Evolutionary conservation across 2,113 vertebrate species (phyloP), one percentile per base, ranked within the genome.

Genomic region (Cololabis saira): DNA sequence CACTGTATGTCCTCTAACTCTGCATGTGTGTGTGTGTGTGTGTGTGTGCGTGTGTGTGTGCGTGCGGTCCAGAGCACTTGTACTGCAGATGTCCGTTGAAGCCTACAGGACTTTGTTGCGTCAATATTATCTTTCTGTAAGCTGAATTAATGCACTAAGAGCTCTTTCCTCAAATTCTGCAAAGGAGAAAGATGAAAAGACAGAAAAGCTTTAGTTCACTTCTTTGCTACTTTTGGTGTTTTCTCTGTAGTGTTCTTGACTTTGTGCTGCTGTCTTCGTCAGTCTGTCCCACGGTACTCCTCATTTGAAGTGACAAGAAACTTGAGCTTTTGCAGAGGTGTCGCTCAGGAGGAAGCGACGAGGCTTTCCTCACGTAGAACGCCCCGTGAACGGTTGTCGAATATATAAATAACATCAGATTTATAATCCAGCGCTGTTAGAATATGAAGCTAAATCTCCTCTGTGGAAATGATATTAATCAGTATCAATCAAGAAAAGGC

Each of bases 61-160:
- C 22, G 10, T 70, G 66, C 22, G 48, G 65, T 44, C 40, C 42
- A 19, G 48, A 60, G 43, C 33, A 9, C 10, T 37, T 62, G 78
- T 17, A 70, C 47, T 81, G 61, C 61, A 22, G 73, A 74, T 66
- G 47, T 76, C 48, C 60, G 67, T 42, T 6, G 24, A 74, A 68
- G 74, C 81, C 76, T 80, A 0, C 71, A 83, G 83, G 81, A 84
- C 73, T 53, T 47, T 47, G 72, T 45, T 74, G 53, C 80, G 76
- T 82, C 84, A 87, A 86, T 87, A 84, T 87, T 88, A 71, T 81
- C 84, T 81, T 77, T 70, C 65, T 60, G 76, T 50, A 42, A 43
- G 49, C 67, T 65, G 76, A 78, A 70, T 82, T 58, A 83, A 76
- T 30, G 37, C 58, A 72, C 52, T 33, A 61, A 74, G 58, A 71